phyloP scores from a whole-genome alignment of 2,888 invertebrate species.

The Poecilus cupreus region DNA sequence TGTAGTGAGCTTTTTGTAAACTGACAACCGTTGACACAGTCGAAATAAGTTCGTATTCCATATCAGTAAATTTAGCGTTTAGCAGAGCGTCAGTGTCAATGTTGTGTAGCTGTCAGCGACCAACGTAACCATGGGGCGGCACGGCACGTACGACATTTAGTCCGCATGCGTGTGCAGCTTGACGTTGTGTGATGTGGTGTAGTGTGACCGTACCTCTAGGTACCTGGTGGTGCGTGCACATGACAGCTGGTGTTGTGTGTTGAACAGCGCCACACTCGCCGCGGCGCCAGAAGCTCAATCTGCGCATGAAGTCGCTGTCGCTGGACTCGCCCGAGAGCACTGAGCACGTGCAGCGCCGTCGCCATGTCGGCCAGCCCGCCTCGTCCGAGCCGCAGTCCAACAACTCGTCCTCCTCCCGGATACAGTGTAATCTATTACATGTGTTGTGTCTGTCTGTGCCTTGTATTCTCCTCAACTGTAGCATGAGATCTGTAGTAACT shows the following conservation, averaged over 20 bases:
- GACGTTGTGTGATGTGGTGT: background rate
- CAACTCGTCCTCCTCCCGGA: constrained; percentile 77
- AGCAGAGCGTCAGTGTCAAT: background rate
- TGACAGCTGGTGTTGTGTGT: constrained; percentile 1
- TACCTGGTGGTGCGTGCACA: background rate
- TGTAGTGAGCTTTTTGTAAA: too few relatives aligned
- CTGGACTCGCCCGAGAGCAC: constrained; percentile 96
- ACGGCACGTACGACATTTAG: background rate
- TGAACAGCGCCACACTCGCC: constrained; percentile 93
- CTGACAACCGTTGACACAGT: background rate
- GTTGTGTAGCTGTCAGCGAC: background rate
- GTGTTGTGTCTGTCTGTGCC: constrained; percentile 4
- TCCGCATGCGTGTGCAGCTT: constrained; percentile 19
- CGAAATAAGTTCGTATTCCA: background rate
- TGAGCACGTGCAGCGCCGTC: constrained; percentile 86
- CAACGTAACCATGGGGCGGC: too few relatives aligned
- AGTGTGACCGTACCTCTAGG: background rate
- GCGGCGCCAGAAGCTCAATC: constrained; percentile 95
- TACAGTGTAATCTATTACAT: constrained; percentile 74
- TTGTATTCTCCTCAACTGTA: constrained; percentile 4
- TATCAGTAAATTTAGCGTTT: constrained; percentile 2
- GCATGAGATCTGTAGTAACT: constrained; percentile 47
- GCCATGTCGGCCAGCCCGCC: constrained; percentile 72
- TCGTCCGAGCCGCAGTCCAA: constrained; percentile 73
- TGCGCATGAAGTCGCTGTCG: constrained; percentile 98